Percentiles rank a stretch among this genome's conserved stretches.
phyloP scores from a whole-genome alignment of 2,888 invertebrate species.

The Drosophila mimetica region DNA sequence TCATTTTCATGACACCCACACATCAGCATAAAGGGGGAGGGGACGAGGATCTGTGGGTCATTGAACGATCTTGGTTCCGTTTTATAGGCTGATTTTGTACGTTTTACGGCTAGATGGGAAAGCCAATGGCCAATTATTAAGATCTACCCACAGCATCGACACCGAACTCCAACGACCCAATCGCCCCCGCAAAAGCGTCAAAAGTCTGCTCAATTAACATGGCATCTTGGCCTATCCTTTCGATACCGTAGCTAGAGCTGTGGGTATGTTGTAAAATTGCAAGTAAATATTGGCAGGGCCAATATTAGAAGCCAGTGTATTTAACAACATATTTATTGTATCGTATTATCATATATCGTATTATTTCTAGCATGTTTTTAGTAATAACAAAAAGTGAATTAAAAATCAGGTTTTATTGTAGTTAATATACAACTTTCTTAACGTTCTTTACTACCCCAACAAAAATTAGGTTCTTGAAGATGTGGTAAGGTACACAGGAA shows the following conservation, averaged over 20 bases:
- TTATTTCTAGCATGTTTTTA: too few relatives aligned
- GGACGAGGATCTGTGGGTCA: constrained; percentile 49
- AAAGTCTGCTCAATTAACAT: constrained; percentile 59
- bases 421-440: too few relatives aligned
- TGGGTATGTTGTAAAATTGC: too few relatives aligned
- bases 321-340: too few relatives aligned
- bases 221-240: constrained; percentile 22
- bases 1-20: constrained; percentile 53
- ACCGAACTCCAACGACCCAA: constrained; percentile 14
- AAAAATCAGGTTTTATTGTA: too few relatives aligned
- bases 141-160: constrained; percentile 45
- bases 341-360: too few relatives aligned
- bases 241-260: constrained; percentile 16
- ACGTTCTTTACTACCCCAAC: too few relatives aligned
- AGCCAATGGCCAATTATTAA: constrained; percentile 56
- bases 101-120: constrained; percentile 46
- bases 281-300: too few relatives aligned
- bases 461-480: too few relatives aligned
- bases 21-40: not conserved
- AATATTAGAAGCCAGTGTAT: too few relatives aligned
- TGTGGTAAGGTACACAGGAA: too few relatives aligned
- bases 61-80: constrained; percentile 59
- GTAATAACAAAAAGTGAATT: too few relatives aligned
- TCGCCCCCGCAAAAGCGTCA: constrained; percentile 41
- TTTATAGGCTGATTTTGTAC: constrained; percentile 41